A percentile compares a stretch with the other conserved stretches of the same genome.
These are phyloP conservation scores for Clistopyga incitator DNA, from an alignment of 2,888 invertebrate species.

Conservation along the genomic window DNA sequence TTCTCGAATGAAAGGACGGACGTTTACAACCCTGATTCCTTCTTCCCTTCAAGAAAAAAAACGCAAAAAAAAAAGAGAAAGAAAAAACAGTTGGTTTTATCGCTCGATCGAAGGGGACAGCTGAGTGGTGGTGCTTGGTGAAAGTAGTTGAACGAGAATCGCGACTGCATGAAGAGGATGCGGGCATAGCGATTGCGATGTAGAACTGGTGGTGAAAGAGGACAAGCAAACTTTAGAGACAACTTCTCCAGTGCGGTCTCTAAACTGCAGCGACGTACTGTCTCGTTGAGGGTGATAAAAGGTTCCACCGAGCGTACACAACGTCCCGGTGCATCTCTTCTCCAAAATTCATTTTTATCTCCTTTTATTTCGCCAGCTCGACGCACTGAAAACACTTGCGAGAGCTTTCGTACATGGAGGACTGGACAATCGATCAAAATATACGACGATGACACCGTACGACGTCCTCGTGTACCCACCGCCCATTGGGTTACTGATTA, in stretches of 20 bases:
- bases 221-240: constrained; percentile 78
- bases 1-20: no score
- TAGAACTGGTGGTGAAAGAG: constrained; percentile 65
- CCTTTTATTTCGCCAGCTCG: constrained; percentile 31
- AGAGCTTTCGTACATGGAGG: constrained; percentile 30
- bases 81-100: constrained; percentile 71
- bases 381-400: constrained; percentile 50
- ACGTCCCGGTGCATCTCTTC: constrained; percentile 76
- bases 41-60: not conserved
- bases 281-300: constrained; percentile 75
- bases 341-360: constrained; percentile 38
- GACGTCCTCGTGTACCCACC: constrained; percentile 11
- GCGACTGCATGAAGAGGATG: not conserved
- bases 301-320: constrained; percentile 73
- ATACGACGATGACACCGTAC: constrained; percentile 4
- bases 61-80: not conserved
- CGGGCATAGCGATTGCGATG: constrained; percentile 15
- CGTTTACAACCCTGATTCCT: no score
- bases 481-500: constrained; percentile 59
- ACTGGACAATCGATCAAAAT: constrained; percentile 44
- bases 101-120: constrained; percentile 37
- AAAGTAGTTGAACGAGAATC: not conserved
- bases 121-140: not conserved
- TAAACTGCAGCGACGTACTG: constrained; percentile 23
- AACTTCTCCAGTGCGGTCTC: constrained; percentile 69